Evolutionary conservation across 2,797 vertebrate genomes (phyloP), one percentile per base, ranked within the genome.

Genomic region (Tenualosa ilisha): DNA sequence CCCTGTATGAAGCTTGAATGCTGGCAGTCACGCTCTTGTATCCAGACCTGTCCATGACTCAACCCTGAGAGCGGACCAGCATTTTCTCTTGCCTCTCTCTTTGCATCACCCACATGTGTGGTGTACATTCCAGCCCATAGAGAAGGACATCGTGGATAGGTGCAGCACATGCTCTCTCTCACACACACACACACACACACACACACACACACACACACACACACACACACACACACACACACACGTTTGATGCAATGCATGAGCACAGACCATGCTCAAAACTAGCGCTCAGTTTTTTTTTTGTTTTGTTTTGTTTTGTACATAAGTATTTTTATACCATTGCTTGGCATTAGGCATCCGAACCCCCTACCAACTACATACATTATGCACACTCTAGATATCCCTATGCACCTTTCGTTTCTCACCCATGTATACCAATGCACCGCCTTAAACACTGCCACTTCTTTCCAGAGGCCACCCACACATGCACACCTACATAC

Each of bases 401-500:
- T 40, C 26, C 43, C n/a, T 49, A 20, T 63, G 63, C 46, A 82
- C 79, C 72, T 79, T 79, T 7, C 46, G 37, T 79, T 79, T 20
- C 7, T 22, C 49, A 50, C 53, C 54, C 81, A 50, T 24, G 81
- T 37, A 26, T 22, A 46, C 72, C 72, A 22, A 46, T 43, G 72
- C 72, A 79, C 72, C 72, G 72, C 72, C 72, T 46, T 31, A 50
- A 54, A 53, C 50, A 84, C 72, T 81, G 65, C 72, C 50, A 51
- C 65, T 81, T 51, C 63, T 54, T 51, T 31, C 54, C 11, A 61
- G 53, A 59, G 53, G 54, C 82, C 65, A 83, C 56, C 53, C 63
- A 61, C 83, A 79, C 15, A 54, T 88, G 37, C 9, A 43, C 59
- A 54, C 86, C 86, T 61, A 88, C 84, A 84, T 83, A 85, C 88